These are phyloP conservation scores for Poeciliopsis turneri DNA, from an alignment of 2,797 vertebrate species.

Conservation along the genomic window DNA sequence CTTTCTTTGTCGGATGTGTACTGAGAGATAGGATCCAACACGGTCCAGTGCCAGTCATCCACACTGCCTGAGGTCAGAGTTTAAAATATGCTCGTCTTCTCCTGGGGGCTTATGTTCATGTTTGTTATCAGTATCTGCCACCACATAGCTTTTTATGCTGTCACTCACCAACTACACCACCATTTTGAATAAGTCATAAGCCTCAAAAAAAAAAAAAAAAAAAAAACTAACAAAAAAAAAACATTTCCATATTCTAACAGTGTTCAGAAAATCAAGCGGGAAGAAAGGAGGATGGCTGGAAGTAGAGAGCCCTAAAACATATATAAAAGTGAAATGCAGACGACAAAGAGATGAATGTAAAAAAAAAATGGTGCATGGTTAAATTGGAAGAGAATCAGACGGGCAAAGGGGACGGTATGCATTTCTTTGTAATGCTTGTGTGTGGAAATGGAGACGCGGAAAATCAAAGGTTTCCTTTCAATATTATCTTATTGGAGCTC, in stretches of 20 bases:
- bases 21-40: slow-evolving; percentile 25
- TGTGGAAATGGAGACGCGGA: not conserved
- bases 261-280: slow-evolving; percentile 64
- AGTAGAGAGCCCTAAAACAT: not conserved
- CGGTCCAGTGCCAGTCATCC: slow-evolving; percentile 45
- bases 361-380: slow-evolving; percentile 1
- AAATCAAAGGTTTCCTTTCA: not conserved
- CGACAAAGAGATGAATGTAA: not conserved
- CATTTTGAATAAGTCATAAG: slow-evolving; percentile 49
- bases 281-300: not conserved
- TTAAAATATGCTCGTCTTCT: slow-evolving; percentile 6
- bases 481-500: slow-evolving; percentile 1
- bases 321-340: not conserved
- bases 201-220: not conserved
- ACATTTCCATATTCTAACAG: not conserved
- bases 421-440: not conserved
- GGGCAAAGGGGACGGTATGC: no score
- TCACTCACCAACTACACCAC: slow-evolving; percentile 16
- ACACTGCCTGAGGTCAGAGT: slow-evolving; percentile 19
- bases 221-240: no score
- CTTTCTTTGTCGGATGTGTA: slow-evolving; percentile 10
- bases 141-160: slow-evolving; percentile 41
- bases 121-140: slow-evolving; percentile 37
- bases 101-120: slow-evolving; percentile 36
- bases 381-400: not conserved